Evolutionary conservation across 2,797 vertebrate genomes (phyloP).

Genomic region (Pseudochirops cupreus): DNA sequence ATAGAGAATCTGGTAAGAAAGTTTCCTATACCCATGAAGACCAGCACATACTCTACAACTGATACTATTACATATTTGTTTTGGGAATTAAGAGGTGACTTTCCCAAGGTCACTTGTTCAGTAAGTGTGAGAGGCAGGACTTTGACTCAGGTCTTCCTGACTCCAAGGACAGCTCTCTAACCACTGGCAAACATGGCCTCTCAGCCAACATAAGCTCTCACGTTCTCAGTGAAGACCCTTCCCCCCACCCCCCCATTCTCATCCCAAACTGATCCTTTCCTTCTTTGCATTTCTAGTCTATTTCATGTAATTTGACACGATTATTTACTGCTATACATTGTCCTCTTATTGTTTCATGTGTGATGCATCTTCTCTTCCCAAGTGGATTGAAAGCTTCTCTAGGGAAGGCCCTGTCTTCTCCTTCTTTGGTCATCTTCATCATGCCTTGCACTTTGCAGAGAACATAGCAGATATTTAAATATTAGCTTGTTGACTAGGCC

Average conservation of each 20-base stretch:
- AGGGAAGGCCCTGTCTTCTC: background rate
- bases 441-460: background rate
- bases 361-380: background rate
- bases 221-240: background rate
- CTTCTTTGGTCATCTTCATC: background rate
- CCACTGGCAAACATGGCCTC: background rate
- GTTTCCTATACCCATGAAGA: background rate
- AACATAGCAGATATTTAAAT: background rate
- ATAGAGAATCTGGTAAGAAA: background rate
- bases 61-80: background rate
- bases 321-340: background rate
- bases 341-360: background rate
- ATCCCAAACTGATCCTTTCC: background rate
- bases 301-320: accelerated
- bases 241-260: background rate
- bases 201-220: background rate
- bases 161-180: background rate
- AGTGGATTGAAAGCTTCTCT: slow-evolving; percentile 10
- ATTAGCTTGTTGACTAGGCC: background rate
- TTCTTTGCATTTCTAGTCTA: background rate
- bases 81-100: background rate
- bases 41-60: background rate
- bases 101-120: background rate
- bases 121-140: background rate
- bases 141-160: background rate